phyloP scores from a whole-genome alignment of 37 sponge, comb jelly and placozoan genomes.

The Axinella damicornis region DNA sequence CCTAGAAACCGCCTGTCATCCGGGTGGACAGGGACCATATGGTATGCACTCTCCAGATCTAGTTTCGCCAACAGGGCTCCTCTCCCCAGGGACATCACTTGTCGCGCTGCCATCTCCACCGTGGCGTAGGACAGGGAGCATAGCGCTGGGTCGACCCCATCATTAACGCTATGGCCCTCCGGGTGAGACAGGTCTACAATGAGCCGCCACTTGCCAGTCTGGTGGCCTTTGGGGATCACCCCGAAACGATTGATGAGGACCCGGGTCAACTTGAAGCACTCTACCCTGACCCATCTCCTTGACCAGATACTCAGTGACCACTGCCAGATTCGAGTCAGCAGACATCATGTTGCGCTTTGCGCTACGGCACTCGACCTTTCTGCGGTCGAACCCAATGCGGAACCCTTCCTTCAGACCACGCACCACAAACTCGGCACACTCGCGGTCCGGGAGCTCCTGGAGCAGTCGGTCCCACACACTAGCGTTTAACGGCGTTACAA shows the following conservation, averaged over 20 bases:
- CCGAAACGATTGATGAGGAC: too few species aligned
- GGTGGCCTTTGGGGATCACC: too few species aligned
- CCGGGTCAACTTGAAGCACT: background rate
- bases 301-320: constrained; percentile 4
- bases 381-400: constrained; percentile 5
- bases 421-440: background rate
- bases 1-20: background rate
- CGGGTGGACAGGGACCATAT: background rate
- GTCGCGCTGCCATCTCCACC: background rate
- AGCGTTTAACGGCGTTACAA: background rate
- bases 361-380: background rate
- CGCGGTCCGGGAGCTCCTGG: constrained; percentile 15
- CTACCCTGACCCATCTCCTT: constrained; percentile 7
- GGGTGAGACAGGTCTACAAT: too few species aligned
- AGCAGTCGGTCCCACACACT: background rate
- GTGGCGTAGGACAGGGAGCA: too few species aligned
- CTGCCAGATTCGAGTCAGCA: background rate
- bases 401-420: constrained; percentile 7
- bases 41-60: background rate
- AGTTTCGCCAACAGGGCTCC: background rate
- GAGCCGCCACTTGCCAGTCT: too few species aligned
- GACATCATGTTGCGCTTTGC: constrained; percentile 25
- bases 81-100: background rate
- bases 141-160: too few species aligned
- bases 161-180: too few species aligned